Base-by-base conservation (phyloP, 2,113 vertebrate genomes). In the Callionymus lyra region DNA sequence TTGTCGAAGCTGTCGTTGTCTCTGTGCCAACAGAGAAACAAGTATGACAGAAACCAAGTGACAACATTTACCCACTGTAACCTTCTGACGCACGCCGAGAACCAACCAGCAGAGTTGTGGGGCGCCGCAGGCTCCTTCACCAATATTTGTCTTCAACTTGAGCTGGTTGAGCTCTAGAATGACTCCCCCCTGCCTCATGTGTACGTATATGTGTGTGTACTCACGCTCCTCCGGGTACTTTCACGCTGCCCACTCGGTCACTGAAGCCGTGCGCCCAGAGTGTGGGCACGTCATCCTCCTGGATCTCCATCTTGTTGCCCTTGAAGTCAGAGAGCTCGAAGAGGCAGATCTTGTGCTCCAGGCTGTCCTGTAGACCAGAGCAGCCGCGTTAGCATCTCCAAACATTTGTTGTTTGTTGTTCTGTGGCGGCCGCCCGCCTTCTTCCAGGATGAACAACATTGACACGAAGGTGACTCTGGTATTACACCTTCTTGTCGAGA, bases 291-390 rank as follows among this genome's bases (percentile, higher is more conserved):
- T 97, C 91, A 0, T 93, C 91, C 70, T 92, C 91, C 70, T 90
- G 88, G 81, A 97, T 91, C 74, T 97, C 94, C 88, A 93, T 87
- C 86, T 91, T 92, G 85, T 92, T 93, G 75, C 91, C 92, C 83
- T 93, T 90, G 87, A 97, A 97, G 84, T 90, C 89, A 36, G 87
- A 85, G 14, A 86, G 82, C 83, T 96, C 91, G 0, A 83, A 97
- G 66, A 95, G 82, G 80, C 86, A 86, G 88, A 94, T 94, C 82
- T 91, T 92, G 82, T 93, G 91, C 60, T 91, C 90, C 71, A 88
- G 78, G 53, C 85, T 72, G 56, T 93, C 91, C 91, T 94, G 74
- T 18, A 21, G n/a, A 40, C 16, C 10, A 19, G 9, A 12, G 12
- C 12, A 17, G 8, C 21, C 21, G 21, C 8, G 21, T 27, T 27